Evolutionary conservation across 2,113 vertebrate species (phyloP), one percentile per base, ranked within the genome.

Genomic region (Gallinago paraguaiae): DNA sequence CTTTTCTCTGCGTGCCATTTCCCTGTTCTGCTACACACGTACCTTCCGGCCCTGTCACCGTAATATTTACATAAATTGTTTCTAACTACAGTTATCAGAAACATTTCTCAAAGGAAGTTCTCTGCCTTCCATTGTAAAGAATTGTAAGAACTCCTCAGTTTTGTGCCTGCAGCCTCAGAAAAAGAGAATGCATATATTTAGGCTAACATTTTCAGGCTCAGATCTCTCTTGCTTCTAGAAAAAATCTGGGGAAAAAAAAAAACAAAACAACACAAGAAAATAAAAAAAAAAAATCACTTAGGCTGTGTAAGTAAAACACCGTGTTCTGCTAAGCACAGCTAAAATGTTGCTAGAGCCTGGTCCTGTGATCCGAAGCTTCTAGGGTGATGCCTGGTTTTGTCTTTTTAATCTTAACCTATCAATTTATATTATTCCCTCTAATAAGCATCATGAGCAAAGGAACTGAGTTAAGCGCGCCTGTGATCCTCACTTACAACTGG

Each of bases 241-340:
- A 74, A 45, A 28, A 70, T 33, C 3, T 7, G 0, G 57, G 20
- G 13, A 3, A 2, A 25, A n/a, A 5, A 9, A 31, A 8, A 25
- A n/a, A 5, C 8, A 31, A 8, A 57, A 22, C 9, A 37, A 17
- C 35, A 20, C 1, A n/a, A 18, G n/a, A 35, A 8, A 45, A 3
- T 1, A 39, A 39, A 4, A n/a, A 3, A 50, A 70, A 78, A 54
- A 50, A 45, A 60, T 22, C 5, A 8, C 2, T 54, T 33, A 19
- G 0, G 0, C 15, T 23, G 5, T 65, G 74, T 68, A 41, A 77
- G 20, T 20, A 86, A 61, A 80, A 84, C 6, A 33, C 4, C 24
- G 9, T 16, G 25, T 63, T 74, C 54, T 93, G 17, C 22, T 56
- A 41, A 30, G 13, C 48, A 75, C 46, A 59, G 37, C 7, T 45